A percentile compares a stretch with the other conserved stretches of the same genome.
Conservation (phyloP, 92 coral and sea anemone genomes). For the Virgularia gustaviana region DNA sequence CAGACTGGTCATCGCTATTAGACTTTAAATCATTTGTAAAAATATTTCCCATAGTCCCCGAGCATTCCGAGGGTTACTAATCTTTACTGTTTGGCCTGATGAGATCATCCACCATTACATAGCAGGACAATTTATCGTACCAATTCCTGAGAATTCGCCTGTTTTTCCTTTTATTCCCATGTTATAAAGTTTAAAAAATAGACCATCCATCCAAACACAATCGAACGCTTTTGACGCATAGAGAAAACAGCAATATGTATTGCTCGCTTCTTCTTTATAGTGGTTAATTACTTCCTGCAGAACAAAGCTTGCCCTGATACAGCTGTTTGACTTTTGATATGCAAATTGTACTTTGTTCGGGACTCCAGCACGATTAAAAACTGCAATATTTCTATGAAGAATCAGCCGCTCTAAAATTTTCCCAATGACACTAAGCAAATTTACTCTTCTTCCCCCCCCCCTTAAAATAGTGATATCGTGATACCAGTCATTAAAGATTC, state of each 20-base stretch:
- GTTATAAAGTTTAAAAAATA: neutral
- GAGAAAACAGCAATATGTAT: neutral
- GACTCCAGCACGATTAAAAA: neutral
- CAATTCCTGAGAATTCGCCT: neutral
- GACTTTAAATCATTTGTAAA: too few species aligned
- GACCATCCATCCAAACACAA: neutral
- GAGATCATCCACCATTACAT: neutral
- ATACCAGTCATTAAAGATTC: neutral
- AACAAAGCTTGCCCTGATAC: neutral
- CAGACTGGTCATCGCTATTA: too few species aligned
- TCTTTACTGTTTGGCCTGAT: too few species aligned
- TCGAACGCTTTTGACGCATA: neutral
- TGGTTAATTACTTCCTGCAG: neutral
- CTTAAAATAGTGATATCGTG: neutral
- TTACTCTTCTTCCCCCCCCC: neutral
- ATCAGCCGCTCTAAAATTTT: neutral
- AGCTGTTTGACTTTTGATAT: neutral
- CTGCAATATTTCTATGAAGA: neutral
- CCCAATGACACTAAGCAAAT: neutral
- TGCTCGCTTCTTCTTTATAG: neutral
- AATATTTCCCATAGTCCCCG: too few species aligned
- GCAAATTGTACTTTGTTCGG: neutral
- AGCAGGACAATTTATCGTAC: neutral
- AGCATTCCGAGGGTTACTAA: too few species aligned
- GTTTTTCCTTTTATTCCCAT: constrained; percentile 1